Percentiles rank a stretch among this genome's conserved stretches.
Evolutionary conservation across 2,113 vertebrate species (phyloP).

Genomic region (Pycnonotus jocosus): DNA sequence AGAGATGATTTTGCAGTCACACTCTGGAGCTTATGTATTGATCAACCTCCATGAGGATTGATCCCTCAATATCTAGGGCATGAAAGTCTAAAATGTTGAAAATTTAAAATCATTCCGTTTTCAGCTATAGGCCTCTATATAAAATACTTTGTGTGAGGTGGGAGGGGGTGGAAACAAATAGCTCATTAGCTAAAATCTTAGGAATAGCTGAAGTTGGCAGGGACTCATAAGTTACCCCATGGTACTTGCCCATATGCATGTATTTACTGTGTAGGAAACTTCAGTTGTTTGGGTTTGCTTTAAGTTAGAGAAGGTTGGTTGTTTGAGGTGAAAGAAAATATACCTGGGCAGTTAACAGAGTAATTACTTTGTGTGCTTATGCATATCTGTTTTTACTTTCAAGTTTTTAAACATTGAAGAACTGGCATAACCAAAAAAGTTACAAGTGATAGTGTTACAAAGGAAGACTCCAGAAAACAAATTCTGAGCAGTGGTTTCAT

Average conservation of each 20-base stretch:
- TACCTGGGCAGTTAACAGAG: background rate
- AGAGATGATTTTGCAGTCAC: background rate
- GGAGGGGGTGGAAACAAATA: background rate
- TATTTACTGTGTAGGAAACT: background rate
- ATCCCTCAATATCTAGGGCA: background rate
- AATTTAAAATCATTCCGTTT: background rate
- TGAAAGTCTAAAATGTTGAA: background rate
- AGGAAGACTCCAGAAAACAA: background rate
- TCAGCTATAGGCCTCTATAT: background rate
- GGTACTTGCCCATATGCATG: accelerated
- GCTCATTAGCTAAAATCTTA: background rate
- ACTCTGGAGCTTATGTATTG: background rate
- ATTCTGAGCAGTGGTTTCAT: background rate
- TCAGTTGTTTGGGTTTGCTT: background rate
- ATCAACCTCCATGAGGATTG: background rate
- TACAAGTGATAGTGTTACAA: background rate
- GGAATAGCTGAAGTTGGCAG: background rate
- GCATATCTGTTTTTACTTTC: background rate
- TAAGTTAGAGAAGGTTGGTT: background rate
- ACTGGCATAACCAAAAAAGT: background rate
- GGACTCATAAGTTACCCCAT: accelerated
- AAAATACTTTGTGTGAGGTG: background rate
- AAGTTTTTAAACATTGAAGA: background rate
- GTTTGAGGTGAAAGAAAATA: background rate
- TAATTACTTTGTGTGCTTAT: background rate